Percentiles rank a stretch among this genome's conserved stretches.
Evolutionary conservation across 2,113 vertebrate species (phyloP).

Genomic region (Spilogale gracilis): DNA sequence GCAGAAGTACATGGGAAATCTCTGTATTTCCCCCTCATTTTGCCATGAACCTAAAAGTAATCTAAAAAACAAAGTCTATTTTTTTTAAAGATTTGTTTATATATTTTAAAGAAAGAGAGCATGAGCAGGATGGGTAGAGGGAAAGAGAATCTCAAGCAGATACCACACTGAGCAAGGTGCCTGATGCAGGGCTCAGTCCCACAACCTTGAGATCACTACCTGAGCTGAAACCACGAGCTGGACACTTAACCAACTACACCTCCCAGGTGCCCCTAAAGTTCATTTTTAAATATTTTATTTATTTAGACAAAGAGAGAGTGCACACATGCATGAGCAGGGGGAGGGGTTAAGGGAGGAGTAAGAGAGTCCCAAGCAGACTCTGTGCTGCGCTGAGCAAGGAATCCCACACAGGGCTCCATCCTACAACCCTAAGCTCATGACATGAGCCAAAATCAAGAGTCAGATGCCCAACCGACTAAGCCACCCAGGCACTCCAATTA

Average conservation of each 20-base stretch:
- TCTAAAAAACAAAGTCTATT: neutral
- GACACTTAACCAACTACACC: neutral
- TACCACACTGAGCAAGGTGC: neutral
- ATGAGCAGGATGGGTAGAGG: neutral
- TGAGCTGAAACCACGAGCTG: neutral
- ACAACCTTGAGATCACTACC: neutral
- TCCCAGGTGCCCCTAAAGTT: neutral
- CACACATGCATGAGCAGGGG: neutral
- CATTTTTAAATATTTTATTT: neutral
- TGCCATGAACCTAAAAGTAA: neutral
- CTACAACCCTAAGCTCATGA: neutral
- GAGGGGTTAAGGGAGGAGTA: neutral
- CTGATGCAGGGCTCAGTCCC: neutral
- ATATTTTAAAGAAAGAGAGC: neutral
- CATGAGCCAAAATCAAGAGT: neutral
- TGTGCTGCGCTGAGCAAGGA: neutral
- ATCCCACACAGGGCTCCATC: neutral
- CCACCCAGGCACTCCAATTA: neutral
- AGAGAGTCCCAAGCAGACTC: neutral
- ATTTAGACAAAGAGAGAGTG: neutral
- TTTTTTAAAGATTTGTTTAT: neutral
- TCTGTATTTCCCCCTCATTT: neutral
- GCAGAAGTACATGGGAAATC: neutral
- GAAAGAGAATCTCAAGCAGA: neutral
- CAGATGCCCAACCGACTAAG: neutral